Evolutionary conservation across 2,113 vertebrate genomes (phyloP).

Genomic region (Hippocampus barbouri): DNA sequence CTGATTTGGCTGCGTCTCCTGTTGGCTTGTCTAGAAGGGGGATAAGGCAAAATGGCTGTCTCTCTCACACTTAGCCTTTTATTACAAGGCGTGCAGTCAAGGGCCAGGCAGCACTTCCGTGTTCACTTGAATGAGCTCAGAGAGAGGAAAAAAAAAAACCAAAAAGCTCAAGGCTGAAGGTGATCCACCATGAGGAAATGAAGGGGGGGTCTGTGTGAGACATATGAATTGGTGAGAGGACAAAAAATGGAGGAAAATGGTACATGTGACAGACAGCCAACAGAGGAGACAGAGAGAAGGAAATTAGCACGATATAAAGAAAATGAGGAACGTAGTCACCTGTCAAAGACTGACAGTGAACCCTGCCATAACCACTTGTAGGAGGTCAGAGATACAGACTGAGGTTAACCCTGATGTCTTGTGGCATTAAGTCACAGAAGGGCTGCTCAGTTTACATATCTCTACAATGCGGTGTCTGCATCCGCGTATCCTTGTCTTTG

Average conservation of each 20-base stretch:
- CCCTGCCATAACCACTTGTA: slow-evolving; percentile 39
- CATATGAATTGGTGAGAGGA: background rate
- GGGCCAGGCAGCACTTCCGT: slow-evolving; percentile 48
- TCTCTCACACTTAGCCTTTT: slow-evolving; percentile 59
- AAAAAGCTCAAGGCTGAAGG: slow-evolving; percentile 29
- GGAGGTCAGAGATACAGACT: slow-evolving; percentile 26
- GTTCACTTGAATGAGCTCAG: slow-evolving; percentile 54
- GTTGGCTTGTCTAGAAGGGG: slow-evolving; percentile 63
- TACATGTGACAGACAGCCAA: background rate
- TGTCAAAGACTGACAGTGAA: slow-evolving; percentile 33
- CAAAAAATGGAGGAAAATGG: background rate
- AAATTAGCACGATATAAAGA: slow-evolving; percentile 2
- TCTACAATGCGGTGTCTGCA: slow-evolving; percentile 25
- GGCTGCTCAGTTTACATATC: slow-evolving; percentile 40
- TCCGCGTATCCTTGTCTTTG: slow-evolving; percentile 47
- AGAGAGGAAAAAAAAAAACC: slow-evolving; percentile 21
- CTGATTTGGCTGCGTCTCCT: slow-evolving; percentile 68
- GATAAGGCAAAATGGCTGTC: slow-evolving; percentile 61
- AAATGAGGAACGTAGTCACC: slow-evolving; percentile 12
- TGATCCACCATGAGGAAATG: slow-evolving; percentile 6
- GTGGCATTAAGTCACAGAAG: slow-evolving; percentile 30
- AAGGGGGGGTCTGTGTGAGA: slow-evolving; percentile 7
- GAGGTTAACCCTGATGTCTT: slow-evolving; percentile 20
- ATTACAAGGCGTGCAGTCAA: slow-evolving; percentile 59
- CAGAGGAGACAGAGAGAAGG: background rate